Evolutionary conservation across 1,140 invertebrate genomes (phyloP).

Genomic region (Panulirus ornatus): DNA sequence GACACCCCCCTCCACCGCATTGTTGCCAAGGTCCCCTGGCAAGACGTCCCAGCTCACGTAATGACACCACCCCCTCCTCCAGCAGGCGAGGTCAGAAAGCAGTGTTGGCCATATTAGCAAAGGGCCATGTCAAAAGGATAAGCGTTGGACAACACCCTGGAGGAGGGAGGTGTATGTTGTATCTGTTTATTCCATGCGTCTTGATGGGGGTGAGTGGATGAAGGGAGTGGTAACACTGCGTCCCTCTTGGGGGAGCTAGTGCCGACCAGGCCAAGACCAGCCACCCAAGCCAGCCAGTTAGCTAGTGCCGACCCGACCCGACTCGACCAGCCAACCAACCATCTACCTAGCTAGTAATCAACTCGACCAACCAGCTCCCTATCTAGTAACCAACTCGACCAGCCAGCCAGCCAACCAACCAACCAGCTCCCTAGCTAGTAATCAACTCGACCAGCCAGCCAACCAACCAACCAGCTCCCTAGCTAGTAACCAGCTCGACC

Average conservation of each 20-base stretch:
- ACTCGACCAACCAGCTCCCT: background rate
- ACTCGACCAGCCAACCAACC: background rate
- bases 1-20: background rate
- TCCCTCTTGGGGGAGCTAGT: background rate
- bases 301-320: background rate
- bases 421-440: background rate
- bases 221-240: background rate
- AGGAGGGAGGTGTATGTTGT: no score
- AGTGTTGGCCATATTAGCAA: no score
- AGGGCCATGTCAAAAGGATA: no score
- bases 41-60: background rate
- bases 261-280: background rate
- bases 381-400: background rate
- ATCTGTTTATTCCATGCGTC: no score
- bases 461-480: no score
- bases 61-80: background rate
- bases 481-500: no score
- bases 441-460: background rate
- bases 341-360: background rate
- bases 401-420: background rate
- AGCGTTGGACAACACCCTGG: no score
- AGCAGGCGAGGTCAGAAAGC: no score
- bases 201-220: no score
- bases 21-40: slow-evolving; percentile 21
- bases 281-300: background rate